phyloP scores from a whole-genome alignment of 1,140 invertebrate genomes.

The Ceratosolen fusciceps region DNA sequence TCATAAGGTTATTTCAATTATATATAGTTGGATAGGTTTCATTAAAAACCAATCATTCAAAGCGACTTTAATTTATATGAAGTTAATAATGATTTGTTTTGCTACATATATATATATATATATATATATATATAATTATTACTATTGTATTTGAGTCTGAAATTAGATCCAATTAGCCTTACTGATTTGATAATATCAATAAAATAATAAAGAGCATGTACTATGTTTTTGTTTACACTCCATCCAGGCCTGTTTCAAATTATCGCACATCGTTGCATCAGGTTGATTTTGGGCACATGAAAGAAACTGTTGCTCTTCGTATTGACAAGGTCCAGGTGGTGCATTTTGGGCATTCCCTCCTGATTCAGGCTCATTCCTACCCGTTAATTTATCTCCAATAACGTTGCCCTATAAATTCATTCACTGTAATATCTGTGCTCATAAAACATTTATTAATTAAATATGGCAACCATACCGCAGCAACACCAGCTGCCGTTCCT shows the following conservation, averaged over 20 bases:
- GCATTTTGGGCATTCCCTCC: neutral
- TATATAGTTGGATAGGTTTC: too few relatives aligned
- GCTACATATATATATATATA: too few relatives aligned
- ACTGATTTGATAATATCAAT: constrained; percentile 37
- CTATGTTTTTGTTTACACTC: constrained; percentile 51
- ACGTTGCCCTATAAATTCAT: constrained; percentile 45
- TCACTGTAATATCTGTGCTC: constrained; percentile 19
- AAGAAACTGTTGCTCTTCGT: constrained; percentile 48
- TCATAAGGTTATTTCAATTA: too few relatives aligned
- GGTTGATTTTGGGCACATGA: constrained; percentile 45
- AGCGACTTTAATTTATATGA: too few relatives aligned
- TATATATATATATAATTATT: too few relatives aligned
- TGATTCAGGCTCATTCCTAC: constrained; percentile 34
- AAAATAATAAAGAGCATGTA: constrained; percentile 20
- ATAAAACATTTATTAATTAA: constrained; percentile 21
- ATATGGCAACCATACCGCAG: constrained; percentile 44
- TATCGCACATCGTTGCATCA: constrained; percentile 47
- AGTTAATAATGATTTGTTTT: neutral
- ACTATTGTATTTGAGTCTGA: constrained; percentile 6
- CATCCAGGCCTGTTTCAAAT: constrained; percentile 43
- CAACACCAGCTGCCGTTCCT: constrained; percentile 52
- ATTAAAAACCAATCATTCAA: too few relatives aligned
- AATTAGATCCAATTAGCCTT: constrained; percentile 37
- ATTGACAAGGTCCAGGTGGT: constrained; percentile 35
- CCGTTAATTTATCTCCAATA: constrained; percentile 47